Evolutionary conservation across 1,140 invertebrate species (phyloP).

Genomic region (Drosophila subobscura): DNA sequence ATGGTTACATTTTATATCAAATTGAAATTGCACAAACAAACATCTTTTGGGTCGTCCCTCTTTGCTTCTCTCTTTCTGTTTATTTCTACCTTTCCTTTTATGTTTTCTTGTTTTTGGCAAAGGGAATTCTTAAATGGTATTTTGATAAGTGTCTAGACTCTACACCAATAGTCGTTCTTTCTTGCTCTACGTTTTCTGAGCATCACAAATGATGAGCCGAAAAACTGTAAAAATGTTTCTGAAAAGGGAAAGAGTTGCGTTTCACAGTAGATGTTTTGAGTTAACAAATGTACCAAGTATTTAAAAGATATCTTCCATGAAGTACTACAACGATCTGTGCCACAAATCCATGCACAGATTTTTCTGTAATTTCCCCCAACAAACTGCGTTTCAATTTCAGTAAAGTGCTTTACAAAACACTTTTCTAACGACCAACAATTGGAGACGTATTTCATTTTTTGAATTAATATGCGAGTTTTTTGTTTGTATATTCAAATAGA

Average conservation of each 20-base stretch:
- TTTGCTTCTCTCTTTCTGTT: constrained; percentile 19
- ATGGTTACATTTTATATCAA: constrained; percentile 77
- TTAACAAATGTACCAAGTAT: not conserved
- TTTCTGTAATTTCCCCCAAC: not conserved
- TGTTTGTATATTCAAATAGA: constrained; percentile 21
- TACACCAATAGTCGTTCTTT: constrained; percentile 1
- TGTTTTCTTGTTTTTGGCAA: constrained; percentile 34
- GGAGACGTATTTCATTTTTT: constrained; percentile 38
- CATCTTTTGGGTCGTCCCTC: constrained; percentile 20
- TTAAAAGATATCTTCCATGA: no score
- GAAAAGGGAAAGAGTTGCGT: constrained; percentile 18
- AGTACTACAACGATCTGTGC: no score
- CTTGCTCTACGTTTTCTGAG: constrained; percentile 20
- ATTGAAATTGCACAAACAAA: constrained; percentile 63
- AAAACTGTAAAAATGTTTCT: constrained; percentile 29
- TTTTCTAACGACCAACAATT: constrained; percentile 34
- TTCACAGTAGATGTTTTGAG: not conserved
- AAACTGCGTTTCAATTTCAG: constrained; percentile 14
- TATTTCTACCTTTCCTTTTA: not conserved
- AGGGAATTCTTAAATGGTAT: constrained; percentile 76
- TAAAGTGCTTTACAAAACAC: constrained; percentile 32
- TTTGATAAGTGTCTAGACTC: constrained; percentile 68
- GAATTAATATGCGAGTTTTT: constrained; percentile 16
- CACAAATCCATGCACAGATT: constrained; percentile 18
- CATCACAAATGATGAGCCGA: not conserved